Percentiles rank a stretch among this genome's conserved stretches.
phyloP scores from a whole-genome alignment of 2,113 vertebrate genomes.

The Marcusenius ussheri region DNA sequence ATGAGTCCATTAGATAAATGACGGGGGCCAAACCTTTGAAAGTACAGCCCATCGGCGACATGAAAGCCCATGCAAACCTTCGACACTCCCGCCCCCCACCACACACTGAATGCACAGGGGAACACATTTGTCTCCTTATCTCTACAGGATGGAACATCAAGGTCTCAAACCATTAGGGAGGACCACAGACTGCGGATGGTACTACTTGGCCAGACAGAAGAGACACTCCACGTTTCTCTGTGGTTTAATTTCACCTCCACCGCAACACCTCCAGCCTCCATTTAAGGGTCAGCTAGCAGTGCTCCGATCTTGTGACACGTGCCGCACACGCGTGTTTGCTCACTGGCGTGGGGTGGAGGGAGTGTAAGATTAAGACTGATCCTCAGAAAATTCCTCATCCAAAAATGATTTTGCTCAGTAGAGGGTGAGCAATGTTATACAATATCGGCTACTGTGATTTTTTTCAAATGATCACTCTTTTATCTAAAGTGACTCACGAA shows the following conservation, averaged over 20 bases:
- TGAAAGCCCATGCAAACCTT: conserved; percentile 31
- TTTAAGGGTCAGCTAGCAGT: neutral
- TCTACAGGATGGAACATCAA: conserved; percentile 40
- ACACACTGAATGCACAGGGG: conserved; percentile 26
- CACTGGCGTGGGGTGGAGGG: neutral
- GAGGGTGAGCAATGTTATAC: neutral
- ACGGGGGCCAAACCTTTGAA: conserved; percentile 61
- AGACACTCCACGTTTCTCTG: neutral
- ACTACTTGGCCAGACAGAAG: neutral
- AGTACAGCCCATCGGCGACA: conserved; percentile 44
- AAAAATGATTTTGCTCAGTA: neutral
- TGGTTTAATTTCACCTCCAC: neutral
- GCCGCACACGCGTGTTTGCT: neutral
- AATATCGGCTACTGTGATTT: neutral
- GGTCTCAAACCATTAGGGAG: conserved; percentile 14
- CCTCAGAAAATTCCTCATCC: neutral
- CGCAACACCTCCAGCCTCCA: neutral
- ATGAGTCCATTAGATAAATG: conserved; percentile 43
- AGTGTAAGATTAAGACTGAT: neutral
- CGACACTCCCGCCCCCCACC: neutral
- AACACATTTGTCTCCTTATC: conserved; percentile 40
- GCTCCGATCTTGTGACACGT: neutral
- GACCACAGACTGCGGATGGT: neutral
- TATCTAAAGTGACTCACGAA: conserved; percentile 13
- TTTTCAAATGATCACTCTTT: neutral